Percentiles rank a stretch among this genome's conserved stretches.
These are phyloP conservation scores for Caenorhabditis remanei DNA, from an alignment of 1,140 invertebrate genomes.

Conservation along the genomic window DNA sequence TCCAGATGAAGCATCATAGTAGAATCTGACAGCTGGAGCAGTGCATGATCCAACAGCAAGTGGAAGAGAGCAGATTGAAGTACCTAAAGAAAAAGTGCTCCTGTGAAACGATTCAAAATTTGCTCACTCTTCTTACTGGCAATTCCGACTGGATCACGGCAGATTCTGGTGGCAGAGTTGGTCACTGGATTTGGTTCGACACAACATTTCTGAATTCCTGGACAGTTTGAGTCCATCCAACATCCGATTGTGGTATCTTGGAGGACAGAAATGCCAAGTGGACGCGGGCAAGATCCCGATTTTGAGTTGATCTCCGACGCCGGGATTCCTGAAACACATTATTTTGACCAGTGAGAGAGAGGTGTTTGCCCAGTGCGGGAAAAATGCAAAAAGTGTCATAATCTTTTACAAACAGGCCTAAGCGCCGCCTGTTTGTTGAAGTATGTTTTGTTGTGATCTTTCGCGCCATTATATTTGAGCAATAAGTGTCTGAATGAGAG, in stretches of 20 bases:
- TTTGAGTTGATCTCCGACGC: slow-evolving; percentile 69
- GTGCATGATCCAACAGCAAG: slow-evolving; percentile 68
- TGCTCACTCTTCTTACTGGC: slow-evolving; percentile 60
- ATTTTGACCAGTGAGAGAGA: background rate
- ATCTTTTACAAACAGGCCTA: slow-evolving; percentile 26
- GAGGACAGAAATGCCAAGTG: slow-evolving; percentile 66
- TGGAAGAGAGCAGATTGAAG: slow-evolving; percentile 66
- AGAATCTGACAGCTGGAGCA: slow-evolving; percentile 65
- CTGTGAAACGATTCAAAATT: background rate
- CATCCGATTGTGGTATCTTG: slow-evolving; percentile 68
- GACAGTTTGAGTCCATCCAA: slow-evolving; percentile 69
- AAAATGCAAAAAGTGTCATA: slow-evolving; percentile 51
- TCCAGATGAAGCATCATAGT: slow-evolving; percentile 67
- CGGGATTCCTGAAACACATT: slow-evolving; percentile 66
- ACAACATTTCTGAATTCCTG: slow-evolving; percentile 69
- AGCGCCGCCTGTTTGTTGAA: slow-evolving; percentile 7
- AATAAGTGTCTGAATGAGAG: too few species aligned
- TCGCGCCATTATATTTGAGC: slow-evolving; percentile 24
- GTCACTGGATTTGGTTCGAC: slow-evolving; percentile 69
- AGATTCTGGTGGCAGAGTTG: slow-evolving; percentile 69
- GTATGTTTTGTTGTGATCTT: slow-evolving; percentile 45
- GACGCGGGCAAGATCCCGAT: slow-evolving; percentile 67
- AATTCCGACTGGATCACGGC: slow-evolving; percentile 68
- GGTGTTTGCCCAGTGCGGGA: background rate
- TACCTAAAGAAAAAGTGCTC: slow-evolving; percentile 53